Percentiles rank a stretch among this genome's conserved stretches.
These are phyloP conservation scores for Phrynocephalus forsythii DNA, from an alignment of 2,797 vertebrate species.

Conservation along the genomic window DNA sequence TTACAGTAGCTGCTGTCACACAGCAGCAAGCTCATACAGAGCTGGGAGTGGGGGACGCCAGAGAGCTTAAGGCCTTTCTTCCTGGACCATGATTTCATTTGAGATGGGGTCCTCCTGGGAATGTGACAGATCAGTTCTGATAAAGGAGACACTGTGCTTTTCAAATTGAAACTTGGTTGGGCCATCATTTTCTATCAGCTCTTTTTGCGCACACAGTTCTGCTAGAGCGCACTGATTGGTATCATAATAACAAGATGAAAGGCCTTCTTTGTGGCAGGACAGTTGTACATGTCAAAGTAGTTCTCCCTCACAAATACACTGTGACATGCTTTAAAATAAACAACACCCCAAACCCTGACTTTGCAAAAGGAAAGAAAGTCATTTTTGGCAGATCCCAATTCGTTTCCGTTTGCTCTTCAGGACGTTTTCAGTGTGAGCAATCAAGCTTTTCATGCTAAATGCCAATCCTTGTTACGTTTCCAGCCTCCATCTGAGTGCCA, in stretches of 20 bases:
- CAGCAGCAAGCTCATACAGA: neutral
- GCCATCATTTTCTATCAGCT: constrained; percentile 5
- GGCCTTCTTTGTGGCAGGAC: neutral
- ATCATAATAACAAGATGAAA: constrained; percentile 9
- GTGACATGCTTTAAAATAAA: neutral
- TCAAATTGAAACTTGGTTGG: constrained; percentile 9
- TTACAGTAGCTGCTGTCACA: neutral
- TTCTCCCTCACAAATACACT: neutral
- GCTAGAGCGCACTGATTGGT: neutral
- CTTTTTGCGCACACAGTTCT: constrained; percentile 17
- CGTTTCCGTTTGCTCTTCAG: constrained; percentile 46
- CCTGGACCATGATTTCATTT: constrained; percentile 5
- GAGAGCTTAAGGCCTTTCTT: fast-evolving
- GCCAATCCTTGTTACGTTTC: constrained; percentile 30
- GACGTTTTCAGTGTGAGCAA: neutral
- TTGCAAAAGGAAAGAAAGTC: neutral
- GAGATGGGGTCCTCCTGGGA: fast-evolving
- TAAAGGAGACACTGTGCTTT: constrained; percentile 20
- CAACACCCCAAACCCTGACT: neutral
- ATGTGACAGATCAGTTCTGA: constrained; percentile 33
- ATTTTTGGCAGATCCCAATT: neutral
- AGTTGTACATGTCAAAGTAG: neutral
- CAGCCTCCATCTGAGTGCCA: constrained; percentile 31
- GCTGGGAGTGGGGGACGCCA: neutral
- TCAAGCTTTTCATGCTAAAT: constrained; percentile 36